Percentiles rank a stretch among this genome's conserved stretches.
phyloP scores from a whole-genome alignment of 2,888 invertebrate species.

The Aphodius granarius region DNA sequence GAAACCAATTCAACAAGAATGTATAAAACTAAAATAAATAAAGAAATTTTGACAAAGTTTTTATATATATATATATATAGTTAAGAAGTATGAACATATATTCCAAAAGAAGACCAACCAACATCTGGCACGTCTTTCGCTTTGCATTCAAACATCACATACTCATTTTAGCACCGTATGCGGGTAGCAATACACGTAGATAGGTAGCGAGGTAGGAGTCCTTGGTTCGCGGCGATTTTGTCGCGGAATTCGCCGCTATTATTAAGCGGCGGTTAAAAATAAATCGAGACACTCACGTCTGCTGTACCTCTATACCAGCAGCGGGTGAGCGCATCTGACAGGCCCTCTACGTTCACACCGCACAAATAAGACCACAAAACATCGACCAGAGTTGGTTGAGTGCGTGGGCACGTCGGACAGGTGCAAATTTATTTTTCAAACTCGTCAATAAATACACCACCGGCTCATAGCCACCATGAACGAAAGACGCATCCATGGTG shows the following conservation, averaged over 20 bases:
- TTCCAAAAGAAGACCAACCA: too few relatives aligned
- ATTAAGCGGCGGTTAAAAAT: not conserved
- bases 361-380: not conserved
- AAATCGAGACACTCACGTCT: not conserved
- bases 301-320: not conserved
- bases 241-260: not conserved
- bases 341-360: not conserved
- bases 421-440: not conserved
- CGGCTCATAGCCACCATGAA: not conserved
- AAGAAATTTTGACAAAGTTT: too few relatives aligned
- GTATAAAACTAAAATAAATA: too few relatives aligned
- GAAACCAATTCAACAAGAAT: too few relatives aligned
- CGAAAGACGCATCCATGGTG: not conserved
- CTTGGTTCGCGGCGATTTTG: not conserved
- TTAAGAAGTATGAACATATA: too few relatives aligned
- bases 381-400: not conserved
- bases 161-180: too few relatives aligned
- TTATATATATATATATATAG: too few relatives aligned
- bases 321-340: not conserved
- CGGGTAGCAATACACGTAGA: not conserved
- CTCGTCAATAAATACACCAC: not conserved
- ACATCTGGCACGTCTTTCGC: too few relatives aligned
- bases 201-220: not conserved
- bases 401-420: not conserved
- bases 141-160: too few relatives aligned